Base-by-base conservation (phyloP, 2,888 invertebrate species). In the Eretmocerus hayati region DNA sequence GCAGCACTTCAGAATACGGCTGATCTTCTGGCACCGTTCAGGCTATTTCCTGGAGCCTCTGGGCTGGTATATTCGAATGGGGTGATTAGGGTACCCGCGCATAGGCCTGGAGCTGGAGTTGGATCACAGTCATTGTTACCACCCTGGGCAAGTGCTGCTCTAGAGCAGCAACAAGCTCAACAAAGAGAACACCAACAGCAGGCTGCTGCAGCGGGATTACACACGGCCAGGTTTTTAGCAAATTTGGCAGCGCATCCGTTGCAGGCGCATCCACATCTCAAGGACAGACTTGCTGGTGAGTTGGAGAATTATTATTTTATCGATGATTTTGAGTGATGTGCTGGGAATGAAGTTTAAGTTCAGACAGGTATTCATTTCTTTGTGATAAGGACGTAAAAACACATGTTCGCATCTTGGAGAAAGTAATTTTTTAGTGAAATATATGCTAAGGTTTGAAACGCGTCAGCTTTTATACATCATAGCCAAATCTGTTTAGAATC, bases 71-170 rank as follows among this genome's bases (percentile, higher is more conserved):
- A 71, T 67, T 72, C 79, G 45, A 72, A 77, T 50, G 83, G 79
- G 48, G 91, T 88, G 40, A 81, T 88, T 59, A 77, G 87, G 63
- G 88, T 88, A 57, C 89, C 88, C 42, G 88, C 88, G 48, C 91
- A 91, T 66, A 74, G 87, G 59, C 83, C 83, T 18, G n/a, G n/a
- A n/a, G n/a, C n/a, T n/a, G n/a, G n/a, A n/a, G 70, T 78, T 57
- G 80, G 80, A 59, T 77, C 65, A 57, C 78, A 62, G 69, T 66
- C 62, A 4, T 58, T 69, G 21, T 58, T 67, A 48, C 61, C 65
- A 15, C 57, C 59, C 26, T 59, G 59, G 59, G 57, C 52, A 31
- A 53, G 51, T 31, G 26, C 26, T 11, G 33, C 33, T 13, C 59
- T 71, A 39, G 68, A 69, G 53, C 62, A 42, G 67, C 67, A 54